These are phyloP conservation scores for Nemotelus nigrinus DNA, from an alignment of 2,888 invertebrate species.

Conservation along the genomic window DNA sequence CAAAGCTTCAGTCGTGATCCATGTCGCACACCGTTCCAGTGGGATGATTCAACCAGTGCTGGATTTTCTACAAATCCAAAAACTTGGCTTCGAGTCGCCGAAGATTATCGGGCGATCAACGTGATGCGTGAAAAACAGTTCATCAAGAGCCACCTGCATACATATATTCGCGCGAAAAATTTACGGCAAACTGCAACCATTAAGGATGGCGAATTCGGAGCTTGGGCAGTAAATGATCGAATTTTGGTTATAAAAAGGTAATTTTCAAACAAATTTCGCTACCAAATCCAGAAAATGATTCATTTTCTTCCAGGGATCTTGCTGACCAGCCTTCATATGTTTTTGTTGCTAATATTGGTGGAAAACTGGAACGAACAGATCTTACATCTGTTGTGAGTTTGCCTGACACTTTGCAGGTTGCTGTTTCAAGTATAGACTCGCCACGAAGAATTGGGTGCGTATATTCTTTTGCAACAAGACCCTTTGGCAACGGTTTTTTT, in stretches of 20 bases:
- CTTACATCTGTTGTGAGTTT: neutral
- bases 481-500: no score
- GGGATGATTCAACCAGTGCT: constrained; percentile 66
- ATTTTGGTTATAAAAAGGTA: constrained; percentile 66
- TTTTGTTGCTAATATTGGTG: constrained; percentile 18
- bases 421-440: constrained; percentile 15
- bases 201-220: constrained; percentile 64
- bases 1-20: constrained; percentile 71
- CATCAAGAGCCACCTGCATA: constrained; percentile 68
- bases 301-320: neutral
- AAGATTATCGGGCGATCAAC: constrained; percentile 70
- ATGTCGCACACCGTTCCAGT: constrained; percentile 72
- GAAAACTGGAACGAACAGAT: constrained; percentile 23
- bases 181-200: constrained; percentile 57
- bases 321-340: constrained; percentile 12
- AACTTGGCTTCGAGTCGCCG: constrained; percentile 65
- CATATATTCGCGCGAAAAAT: constrained; percentile 68
- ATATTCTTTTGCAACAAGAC: constrained; percentile 54
- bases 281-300: neutral
- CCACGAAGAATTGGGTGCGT: constrained; percentile 34
- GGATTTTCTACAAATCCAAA: constrained; percentile 58
- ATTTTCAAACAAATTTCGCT: constrained; percentile 5
- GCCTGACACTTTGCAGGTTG: constrained; percentile 11
- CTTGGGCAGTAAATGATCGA: constrained; percentile 66
- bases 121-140: constrained; percentile 66